Evolutionary conservation across 2,797 vertebrate genomes (phyloP), one percentile per base, ranked within the genome.

Genomic region (Lates japonicus): DNA sequence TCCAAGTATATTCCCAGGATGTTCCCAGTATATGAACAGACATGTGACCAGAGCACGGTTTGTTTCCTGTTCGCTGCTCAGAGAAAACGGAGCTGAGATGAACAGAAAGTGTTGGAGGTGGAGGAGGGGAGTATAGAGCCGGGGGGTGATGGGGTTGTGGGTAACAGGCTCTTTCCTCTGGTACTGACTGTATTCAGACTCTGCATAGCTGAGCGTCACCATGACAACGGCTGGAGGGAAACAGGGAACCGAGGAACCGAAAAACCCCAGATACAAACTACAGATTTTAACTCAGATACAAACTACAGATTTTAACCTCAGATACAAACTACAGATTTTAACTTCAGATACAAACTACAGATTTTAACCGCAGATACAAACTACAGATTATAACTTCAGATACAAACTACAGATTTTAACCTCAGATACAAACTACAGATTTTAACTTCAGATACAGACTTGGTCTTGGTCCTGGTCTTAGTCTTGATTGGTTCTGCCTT

Each of bases 191-290:
- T 88, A 88, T 90, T 90, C 87, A 92, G 78, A 49, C 80, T 72
- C 83, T 54, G 83, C 92, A 92, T 93, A 93, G 83, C 85, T 87
- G 85, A 90, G 87, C 48, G 17, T 92, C 87, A 63, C 92, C 92
- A 90, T 93, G 90, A 35, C 78, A 35, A 92, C 90, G 17, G 25
- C 37, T 76, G 71, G 67, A 81, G 85, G 85, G 90, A 87, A 88
- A 77, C 46, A 12, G 71, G 73, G 51, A 83, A 59, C 59, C 16
- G 39, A 61, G 60, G 62, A 49, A 39, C 54, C 51, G 54, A 69
- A 60, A 19, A 69, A 14, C 55, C 59, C 37, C 57, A 31, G 48
- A 25, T 1, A 25, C 5, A 29, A 29, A 52, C 51, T 25, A 29
- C 12, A 54, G 25, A 42, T 4, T 35, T 35, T 5, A 5, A n/a